Conservation (phyloP, 2,888 invertebrate genomes). For the Meloe dianella region DNA sequence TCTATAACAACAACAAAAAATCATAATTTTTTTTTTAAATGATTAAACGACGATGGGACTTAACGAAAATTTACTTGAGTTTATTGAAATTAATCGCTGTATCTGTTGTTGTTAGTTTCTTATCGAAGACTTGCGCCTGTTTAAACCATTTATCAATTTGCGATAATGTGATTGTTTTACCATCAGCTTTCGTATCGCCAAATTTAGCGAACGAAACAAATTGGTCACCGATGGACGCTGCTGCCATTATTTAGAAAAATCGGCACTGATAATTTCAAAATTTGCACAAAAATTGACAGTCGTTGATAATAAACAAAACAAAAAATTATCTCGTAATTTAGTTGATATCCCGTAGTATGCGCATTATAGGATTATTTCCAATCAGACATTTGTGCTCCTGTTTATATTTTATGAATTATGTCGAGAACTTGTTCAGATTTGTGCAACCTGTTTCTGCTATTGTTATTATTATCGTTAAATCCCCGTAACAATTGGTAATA, state of each 20-base stretch:
- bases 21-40: no score
- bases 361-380: no score
- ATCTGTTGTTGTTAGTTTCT: slow-evolving; percentile 84
- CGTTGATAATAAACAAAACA: not conserved
- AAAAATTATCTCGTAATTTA: not conserved
- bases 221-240: slow-evolving; percentile 64
- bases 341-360: not conserved
- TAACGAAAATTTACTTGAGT: slow-evolving; percentile 66
- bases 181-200: slow-evolving; percentile 85
- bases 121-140: slow-evolving; percentile 76
- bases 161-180: slow-evolving; percentile 75
- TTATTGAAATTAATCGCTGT: slow-evolving; percentile 90
- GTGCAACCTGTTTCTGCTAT: not conserved
- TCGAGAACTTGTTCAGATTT: not conserved
- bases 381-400: not conserved
- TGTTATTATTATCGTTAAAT: not conserved
- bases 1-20: slow-evolving; percentile 34
- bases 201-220: slow-evolving; percentile 86
- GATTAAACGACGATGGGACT: no score
- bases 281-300: not conserved
- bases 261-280: not conserved
- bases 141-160: slow-evolving; percentile 96
- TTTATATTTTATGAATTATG: not conserved
- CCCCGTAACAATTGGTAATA: not conserved
- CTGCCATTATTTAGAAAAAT: not conserved